Evolutionary conservation across 2,113 vertebrate genomes (phyloP).

Genomic region (Antennarius striatus): DNA sequence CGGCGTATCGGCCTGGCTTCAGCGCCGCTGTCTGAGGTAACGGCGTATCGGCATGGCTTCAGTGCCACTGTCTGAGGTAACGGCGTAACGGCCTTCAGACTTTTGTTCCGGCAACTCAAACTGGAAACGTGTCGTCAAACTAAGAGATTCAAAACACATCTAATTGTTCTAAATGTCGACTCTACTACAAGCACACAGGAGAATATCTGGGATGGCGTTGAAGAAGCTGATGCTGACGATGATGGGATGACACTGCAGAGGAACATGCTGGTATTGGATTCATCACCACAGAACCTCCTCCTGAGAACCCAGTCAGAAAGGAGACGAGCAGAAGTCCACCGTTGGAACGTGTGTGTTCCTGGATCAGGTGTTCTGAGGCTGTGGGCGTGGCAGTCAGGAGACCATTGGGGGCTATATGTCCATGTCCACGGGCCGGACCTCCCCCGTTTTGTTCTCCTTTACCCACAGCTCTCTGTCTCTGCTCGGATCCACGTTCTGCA

Average conservation of each 20-base stretch:
- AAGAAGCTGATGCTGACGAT: conserved; percentile 53
- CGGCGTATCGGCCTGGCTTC: conserved; percentile 45
- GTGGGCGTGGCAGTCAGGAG: conserved; percentile 15
- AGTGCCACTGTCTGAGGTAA: conserved; percentile 63
- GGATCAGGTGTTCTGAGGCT: conserved; percentile 40
- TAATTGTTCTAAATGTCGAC: conserved; percentile 36
- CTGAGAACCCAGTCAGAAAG: conserved; percentile 21
- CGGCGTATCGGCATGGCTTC: not conserved
- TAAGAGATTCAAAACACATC: conserved; percentile 51
- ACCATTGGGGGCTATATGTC: conserved; percentile 84
- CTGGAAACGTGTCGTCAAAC: conserved; percentile 47
- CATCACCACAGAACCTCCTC: conserved; percentile 17
- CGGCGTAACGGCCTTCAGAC: conserved; percentile 44
- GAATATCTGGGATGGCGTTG: conserved; percentile 58
- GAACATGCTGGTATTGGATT: conserved; percentile 71
- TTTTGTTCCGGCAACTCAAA: conserved; percentile 49
- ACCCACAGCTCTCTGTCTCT: conserved; percentile 99
- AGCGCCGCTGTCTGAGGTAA: too few relatives aligned
- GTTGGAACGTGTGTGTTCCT: conserved; percentile 34
- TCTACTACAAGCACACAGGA: conserved; percentile 66
- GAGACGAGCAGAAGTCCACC: conserved; percentile 43
- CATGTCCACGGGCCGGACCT: conserved; percentile 95
- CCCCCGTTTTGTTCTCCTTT: conserved; percentile 93
- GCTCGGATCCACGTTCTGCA: conserved; percentile 93
- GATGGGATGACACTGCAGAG: conserved; percentile 45